phyloP scores from a whole-genome alignment of 2,113 vertebrate genomes.

The Brienomyrus longianalis region DNA sequence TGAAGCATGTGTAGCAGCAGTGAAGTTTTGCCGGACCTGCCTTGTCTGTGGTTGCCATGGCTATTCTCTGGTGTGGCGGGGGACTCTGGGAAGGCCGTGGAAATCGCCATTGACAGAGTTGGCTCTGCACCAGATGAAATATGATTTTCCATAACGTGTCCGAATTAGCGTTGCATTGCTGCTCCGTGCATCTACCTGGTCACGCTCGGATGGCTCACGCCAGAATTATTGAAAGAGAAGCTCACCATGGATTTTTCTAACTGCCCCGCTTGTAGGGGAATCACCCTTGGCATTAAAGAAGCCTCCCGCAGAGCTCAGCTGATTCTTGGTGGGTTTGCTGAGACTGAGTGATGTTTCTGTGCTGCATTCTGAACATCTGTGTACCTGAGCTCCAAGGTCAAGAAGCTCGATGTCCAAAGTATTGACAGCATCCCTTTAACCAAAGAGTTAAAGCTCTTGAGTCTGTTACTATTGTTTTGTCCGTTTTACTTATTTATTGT shows the following conservation, averaged over 20 bases:
- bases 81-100: background rate
- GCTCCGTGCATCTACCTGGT: background rate
- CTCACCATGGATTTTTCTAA: background rate
- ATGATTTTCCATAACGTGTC: background rate
- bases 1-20: background rate
- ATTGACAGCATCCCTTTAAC: slow-evolving; percentile 25
- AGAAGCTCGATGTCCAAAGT: background rate
- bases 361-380: slow-evolving; percentile 35
- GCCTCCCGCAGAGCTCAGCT: background rate
- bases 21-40: background rate
- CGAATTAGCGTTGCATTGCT: background rate
- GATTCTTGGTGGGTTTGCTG: slow-evolving; percentile 17
- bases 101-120: background rate
- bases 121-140: background rate
- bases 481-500: background rate
- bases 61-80: background rate
- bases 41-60: background rate
- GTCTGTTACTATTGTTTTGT: background rate
- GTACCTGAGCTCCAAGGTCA: slow-evolving; percentile 26
- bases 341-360: background rate
- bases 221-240: background rate
- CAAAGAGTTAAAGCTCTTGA: slow-evolving; percentile 24
- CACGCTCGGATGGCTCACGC: background rate
- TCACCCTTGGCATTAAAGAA: background rate
- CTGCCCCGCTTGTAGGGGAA: background rate